Evolutionary conservation across 1,140 invertebrate genomes (phyloP).

Genomic region (Zaprionus ornatus): DNA sequence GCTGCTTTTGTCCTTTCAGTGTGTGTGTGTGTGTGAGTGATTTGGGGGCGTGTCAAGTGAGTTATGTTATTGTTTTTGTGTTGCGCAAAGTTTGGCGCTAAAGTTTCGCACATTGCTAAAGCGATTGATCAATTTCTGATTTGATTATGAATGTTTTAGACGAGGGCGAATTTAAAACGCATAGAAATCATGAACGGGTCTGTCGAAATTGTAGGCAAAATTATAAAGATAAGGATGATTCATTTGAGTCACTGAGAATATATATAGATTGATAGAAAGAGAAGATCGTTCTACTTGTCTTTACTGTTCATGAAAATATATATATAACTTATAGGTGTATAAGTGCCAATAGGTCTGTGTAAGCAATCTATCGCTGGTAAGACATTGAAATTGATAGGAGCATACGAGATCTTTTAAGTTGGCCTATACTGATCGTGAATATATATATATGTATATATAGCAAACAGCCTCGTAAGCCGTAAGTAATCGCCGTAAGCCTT

Average conservation of each 20-base stretch:
- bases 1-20: background rate
- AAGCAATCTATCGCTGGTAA: background rate
- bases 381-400: background rate
- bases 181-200: background rate
- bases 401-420: background rate
- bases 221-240: too few relatives aligned
- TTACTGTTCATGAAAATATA: too few relatives aligned
- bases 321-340: background rate
- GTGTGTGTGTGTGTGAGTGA: background rate
- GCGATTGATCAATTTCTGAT: background rate
- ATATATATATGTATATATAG: background rate
- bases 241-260: too few relatives aligned
- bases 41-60: conserved; percentile 13
- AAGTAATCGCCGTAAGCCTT: too few relatives aligned
- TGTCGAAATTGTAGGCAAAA: background rate
- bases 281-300: too few relatives aligned
- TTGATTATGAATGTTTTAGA: background rate
- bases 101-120: conserved; percentile 16
- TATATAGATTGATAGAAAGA: too few relatives aligned
- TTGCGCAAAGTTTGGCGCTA: conserved; percentile 15
- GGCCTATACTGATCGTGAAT: background rate
- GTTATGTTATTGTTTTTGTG: conserved; percentile 13
- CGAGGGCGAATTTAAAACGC: background rate
- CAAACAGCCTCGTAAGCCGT: too few relatives aligned
- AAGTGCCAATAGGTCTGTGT: background rate